These are phyloP conservation scores for Dinomys branickii DNA, from an alignment of 2,113 vertebrate genomes.

Conservation along the genomic window DNA sequence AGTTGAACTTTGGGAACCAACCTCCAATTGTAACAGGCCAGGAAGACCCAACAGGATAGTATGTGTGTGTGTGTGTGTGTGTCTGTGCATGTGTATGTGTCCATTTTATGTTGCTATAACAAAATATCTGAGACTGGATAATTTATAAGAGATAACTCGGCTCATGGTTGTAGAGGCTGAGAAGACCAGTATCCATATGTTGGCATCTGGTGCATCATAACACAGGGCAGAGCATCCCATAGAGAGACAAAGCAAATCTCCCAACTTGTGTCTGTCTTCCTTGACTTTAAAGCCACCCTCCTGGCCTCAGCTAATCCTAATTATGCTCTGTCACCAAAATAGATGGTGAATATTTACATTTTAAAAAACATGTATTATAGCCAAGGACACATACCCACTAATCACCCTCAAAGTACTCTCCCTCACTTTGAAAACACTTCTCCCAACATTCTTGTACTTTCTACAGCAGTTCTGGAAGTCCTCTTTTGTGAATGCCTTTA, in stretches of 20 bases:
- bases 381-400: neutral
- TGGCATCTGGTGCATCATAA: neutral
- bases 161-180: neutral
- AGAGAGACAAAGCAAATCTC: neutral
- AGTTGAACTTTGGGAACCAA: neutral
- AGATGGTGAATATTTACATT: neutral
- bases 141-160: neutral
- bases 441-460: neutral
- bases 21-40: too few relatives aligned
- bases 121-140: neutral
- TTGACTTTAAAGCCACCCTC: neutral
- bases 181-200: neutral
- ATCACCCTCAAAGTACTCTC: neutral
- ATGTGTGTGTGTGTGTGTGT: neutral
- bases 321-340: neutral
- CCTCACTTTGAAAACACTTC: neutral
- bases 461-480: neutral
- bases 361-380: neutral
- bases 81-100: neutral
- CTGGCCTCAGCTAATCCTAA: neutral
- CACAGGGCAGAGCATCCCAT: too few relatives aligned
- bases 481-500: neutral
- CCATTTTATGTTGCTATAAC: neutral
- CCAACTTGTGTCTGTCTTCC: neutral
- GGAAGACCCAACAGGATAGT: neutral